These are phyloP conservation scores for rabbit (Oryctolagus cuniculus) DNA, from an alignment of 2,113 vertebrate genomes.

Conservation along the genomic window DNA sequence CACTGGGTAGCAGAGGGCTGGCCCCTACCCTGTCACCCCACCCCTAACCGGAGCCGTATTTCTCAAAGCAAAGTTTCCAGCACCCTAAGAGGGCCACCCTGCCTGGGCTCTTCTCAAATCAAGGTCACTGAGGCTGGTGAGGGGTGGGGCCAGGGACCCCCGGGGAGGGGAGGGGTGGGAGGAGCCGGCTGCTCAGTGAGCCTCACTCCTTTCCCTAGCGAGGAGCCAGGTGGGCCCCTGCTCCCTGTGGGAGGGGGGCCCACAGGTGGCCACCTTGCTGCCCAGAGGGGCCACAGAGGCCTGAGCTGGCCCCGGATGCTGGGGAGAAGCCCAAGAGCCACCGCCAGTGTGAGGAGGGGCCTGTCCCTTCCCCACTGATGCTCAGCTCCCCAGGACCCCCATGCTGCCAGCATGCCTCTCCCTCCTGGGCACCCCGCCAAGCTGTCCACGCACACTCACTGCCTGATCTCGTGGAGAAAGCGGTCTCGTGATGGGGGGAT, in stretches of 20 bases:
- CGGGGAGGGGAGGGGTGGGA: too few relatives aligned
- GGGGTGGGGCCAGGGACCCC: too few relatives aligned
- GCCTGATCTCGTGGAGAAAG: slow-evolving; percentile 54
- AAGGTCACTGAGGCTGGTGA: not conserved
- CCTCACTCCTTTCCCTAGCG: not conserved
- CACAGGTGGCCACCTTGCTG: not conserved
- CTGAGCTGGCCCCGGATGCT: not conserved
- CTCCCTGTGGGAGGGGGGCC: not conserved
- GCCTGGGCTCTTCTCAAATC: not conserved
- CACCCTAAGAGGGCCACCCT: not conserved
- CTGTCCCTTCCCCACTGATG: too few relatives aligned
- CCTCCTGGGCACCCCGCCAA: not conserved
- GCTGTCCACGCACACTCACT: not conserved
- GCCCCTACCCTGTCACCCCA: too few relatives aligned
- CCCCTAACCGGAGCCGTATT: not conserved
- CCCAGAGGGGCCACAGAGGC: not conserved
- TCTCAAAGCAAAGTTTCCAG: not conserved
- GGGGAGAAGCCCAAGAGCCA: not conserved
- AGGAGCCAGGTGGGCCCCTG: not conserved
- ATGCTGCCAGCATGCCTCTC: not conserved
- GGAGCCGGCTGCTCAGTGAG: not conserved
- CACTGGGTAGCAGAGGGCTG: not conserved
- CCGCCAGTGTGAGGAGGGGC: not conserved
- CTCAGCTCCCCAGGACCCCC: not conserved
- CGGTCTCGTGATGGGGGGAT: not conserved